These are phyloP conservation scores for Polyploca ridens DNA, from an alignment of 2,888 invertebrate genomes.

Conservation along the genomic window DNA sequence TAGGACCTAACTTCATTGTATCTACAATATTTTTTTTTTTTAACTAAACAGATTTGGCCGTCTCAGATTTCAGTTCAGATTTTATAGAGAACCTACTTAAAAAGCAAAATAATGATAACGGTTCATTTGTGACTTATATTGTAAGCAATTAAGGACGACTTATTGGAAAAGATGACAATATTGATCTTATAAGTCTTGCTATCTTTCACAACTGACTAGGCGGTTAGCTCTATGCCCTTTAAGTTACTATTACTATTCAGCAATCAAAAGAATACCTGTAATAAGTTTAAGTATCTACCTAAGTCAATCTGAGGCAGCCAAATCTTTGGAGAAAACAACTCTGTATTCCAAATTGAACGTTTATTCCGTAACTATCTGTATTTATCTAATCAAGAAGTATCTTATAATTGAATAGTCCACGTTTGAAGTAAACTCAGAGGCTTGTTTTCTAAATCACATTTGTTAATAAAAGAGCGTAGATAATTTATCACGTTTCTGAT, in stretches of 20 bases:
- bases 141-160: no score
- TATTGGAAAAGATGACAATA: no score
- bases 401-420: slow-evolving; percentile 29
- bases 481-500: slow-evolving; percentile 81
- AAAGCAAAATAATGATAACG: slow-evolving; percentile 25
- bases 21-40: slow-evolving; percentile 21
- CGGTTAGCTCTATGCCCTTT: no score
- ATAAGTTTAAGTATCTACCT: neutral
- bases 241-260: neutral
- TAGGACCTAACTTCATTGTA: slow-evolving; percentile 38
- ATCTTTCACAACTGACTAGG: neutral
- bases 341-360: slow-evolving; percentile 8
- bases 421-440: slow-evolving; percentile 35
- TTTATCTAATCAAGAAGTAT: slow-evolving; percentile 16
- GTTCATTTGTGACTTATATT: neutral
- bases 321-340: slow-evolving; percentile 4
- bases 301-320: slow-evolving; percentile 9
- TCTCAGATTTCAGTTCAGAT: slow-evolving; percentile 13
- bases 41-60: slow-evolving; percentile 23
- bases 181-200: slow-evolving; percentile 13
- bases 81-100: neutral
- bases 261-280: neutral
- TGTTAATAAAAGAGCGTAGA: slow-evolving; percentile 64
- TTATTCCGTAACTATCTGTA: slow-evolving; percentile 10
- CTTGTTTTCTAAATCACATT: slow-evolving; percentile 60